These are phyloP conservation scores for Porites divaricata DNA, from an alignment of 92 coral and sea anemone genomes.

Conservation along the genomic window DNA sequence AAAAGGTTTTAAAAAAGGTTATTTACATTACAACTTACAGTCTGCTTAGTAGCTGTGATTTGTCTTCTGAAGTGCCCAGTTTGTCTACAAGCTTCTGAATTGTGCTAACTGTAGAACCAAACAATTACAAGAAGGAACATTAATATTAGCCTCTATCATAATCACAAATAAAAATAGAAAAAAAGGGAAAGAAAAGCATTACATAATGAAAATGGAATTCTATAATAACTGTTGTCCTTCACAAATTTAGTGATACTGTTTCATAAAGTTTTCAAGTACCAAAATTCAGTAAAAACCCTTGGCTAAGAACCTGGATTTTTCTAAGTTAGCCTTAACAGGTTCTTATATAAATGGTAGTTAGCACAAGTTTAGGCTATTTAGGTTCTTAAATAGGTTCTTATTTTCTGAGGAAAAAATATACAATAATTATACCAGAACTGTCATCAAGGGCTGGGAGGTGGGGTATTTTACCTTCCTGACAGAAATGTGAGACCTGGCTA, in stretches of 20 bases:
- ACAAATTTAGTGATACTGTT: not conserved
- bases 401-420: no score
- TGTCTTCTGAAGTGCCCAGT: constrained; percentile 93
- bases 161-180: not conserved
- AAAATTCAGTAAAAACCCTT: not conserved
- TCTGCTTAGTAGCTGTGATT: constrained; percentile 66
- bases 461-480: no score
- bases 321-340: not conserved
- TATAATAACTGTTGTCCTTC: not conserved
- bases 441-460: no score
- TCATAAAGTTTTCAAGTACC: not conserved
- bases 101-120: constrained; percentile 65
- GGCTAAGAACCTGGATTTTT: not conserved
- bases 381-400: no score
- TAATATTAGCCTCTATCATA: not conserved
- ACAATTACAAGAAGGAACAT: not conserved
- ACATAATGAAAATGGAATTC: not conserved
- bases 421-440: no score
- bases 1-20: no score
- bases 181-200: not conserved
- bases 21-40: constrained; percentile 69
- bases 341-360: no score
- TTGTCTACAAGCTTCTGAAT: constrained; percentile 88
- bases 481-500: no score
- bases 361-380: no score